Evolutionary conservation across 2,888 invertebrate species (phyloP), one percentile per base, ranked within the genome.

Genomic region (Tanytarsus gracilentus): DNA sequence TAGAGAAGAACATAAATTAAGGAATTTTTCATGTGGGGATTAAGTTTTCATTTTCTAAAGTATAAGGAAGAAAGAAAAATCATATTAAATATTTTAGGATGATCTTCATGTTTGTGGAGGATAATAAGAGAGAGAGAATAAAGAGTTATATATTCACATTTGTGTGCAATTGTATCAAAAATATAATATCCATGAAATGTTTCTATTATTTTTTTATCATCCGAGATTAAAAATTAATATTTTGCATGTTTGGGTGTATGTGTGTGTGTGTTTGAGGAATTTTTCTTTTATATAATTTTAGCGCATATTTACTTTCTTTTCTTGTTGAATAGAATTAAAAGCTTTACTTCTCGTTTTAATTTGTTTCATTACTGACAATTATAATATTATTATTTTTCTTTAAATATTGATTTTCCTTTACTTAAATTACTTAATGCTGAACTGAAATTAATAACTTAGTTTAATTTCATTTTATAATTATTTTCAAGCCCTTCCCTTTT

Each of bases 1-100:
- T 40, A 58, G 30, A 58, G 25, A 58, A 9, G 39, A 58, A 48
- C 48, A 58, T 58, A 58, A 58, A 58, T 58, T 58, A 58, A 58
- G 58, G 58, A 48, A 58, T 48, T 48, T 55, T 52, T 4, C 27
- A 25, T 25, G 9, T 51, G 25, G 14, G 25, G 27, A 49, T 49
- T 27, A 18, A n/a, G 49, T 49, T 49, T 21, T 18, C 3, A 4
- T 39, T n/a, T n/a, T n/a, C n/a, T n/a, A n/a, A n/a, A n/a, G n/a
- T n/a, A n/a, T n/a, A n/a, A n/a, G n/a, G n/a, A n/a, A n/a, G n/a
- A n/a, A n/a, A n/a, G n/a, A n/a, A n/a, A n/a, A n/a, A n/a, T n/a
- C n/a, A n/a, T n/a, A n/a, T n/a, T n/a, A n/a, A n/a, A n/a, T n/a
- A n/a, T n/a, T n/a, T n/a, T n/a, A n/a, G n/a, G n/a, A n/a, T n/a